Percentiles rank a stretch among this genome's conserved stretches.
Conservation (phyloP, 2,797 vertebrate genomes). For the Rhynchotus rufescens region DNA sequence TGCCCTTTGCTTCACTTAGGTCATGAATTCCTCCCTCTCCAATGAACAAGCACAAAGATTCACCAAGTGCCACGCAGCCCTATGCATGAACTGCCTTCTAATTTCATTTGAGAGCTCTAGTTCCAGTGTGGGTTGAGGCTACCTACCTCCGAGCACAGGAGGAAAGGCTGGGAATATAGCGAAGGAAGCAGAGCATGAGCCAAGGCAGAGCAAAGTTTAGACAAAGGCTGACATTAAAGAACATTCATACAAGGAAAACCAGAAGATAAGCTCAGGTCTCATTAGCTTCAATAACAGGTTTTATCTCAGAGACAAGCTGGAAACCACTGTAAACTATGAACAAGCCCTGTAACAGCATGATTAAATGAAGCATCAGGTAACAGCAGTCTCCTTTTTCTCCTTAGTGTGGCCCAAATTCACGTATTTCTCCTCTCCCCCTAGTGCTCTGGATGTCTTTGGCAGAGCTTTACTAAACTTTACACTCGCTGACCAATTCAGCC, state of each 20-base stretch:
- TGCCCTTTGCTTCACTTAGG: neutral
- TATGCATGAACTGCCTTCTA: neutral
- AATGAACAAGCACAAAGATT: neutral
- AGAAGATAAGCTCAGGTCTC: neutral
- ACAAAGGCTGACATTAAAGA: neutral
- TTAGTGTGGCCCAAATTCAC: neutral
- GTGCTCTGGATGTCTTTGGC: neutral
- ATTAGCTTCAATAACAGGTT: neutral
- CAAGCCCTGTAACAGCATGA: neutral
- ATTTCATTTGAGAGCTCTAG: neutral
- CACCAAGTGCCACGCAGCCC: neutral
- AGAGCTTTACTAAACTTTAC: neutral
- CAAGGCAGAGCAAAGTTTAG: neutral
- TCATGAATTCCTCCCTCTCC: neutral
- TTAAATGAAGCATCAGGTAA: neutral
- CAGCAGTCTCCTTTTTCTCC: neutral
- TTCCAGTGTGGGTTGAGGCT: neutral
- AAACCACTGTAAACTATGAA: neutral
- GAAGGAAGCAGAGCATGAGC: neutral
- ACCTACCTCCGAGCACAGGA: neutral
- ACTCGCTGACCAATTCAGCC: neutral
- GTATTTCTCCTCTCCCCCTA: neutral
- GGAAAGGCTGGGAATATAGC: rapidly evolving
- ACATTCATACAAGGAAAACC: neutral
- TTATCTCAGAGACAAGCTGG: neutral